Evolutionary conservation across 2,797 vertebrate species (phyloP).

Genomic region (Gobio occitaniae): DNA sequence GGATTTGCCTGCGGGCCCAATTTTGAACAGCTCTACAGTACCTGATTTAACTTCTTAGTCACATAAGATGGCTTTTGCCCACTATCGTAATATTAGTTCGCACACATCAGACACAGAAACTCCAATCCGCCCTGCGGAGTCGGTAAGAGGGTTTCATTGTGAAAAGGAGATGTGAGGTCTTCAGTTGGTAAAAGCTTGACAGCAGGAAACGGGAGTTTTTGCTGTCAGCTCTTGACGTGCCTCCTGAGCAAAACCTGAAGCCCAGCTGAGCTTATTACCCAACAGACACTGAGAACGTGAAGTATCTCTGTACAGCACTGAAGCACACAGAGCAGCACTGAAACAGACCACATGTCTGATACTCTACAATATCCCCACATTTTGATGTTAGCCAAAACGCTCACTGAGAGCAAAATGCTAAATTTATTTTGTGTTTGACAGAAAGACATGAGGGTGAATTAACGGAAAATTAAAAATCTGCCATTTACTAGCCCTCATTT

Average conservation of each 20-base stretch:
- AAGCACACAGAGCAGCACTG: not conserved
- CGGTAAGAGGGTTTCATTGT: constrained; percentile 12
- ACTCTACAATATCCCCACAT: not conserved
- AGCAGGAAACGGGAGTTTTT: constrained; percentile 1
- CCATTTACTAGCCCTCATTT: not conserved
- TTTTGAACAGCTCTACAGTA: not conserved
- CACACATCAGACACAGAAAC: not conserved
- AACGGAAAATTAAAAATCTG: not conserved
- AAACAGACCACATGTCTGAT: not conserved
- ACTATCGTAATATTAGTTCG: not conserved
- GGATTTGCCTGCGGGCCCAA: not conserved
- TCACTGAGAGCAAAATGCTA: not conserved
- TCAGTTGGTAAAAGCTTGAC: constrained; percentile 14
- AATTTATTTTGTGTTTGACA: not conserved
- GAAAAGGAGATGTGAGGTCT: constrained; percentile 18
- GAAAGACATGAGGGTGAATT: not conserved
- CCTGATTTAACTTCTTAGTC: not conserved
- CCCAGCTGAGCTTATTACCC: constrained; percentile 20
- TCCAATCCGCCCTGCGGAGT: not conserved
- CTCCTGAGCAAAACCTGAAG: not conserved
- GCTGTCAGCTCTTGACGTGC: constrained; percentile 11
- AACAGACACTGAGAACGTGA: constrained; percentile 14
- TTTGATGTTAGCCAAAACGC: not conserved
- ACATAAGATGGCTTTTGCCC: not conserved
- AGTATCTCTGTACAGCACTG: not conserved